Base-by-base conservation (phyloP, 2,797 vertebrate species). In the Syngnathus rostellatus region DNA sequence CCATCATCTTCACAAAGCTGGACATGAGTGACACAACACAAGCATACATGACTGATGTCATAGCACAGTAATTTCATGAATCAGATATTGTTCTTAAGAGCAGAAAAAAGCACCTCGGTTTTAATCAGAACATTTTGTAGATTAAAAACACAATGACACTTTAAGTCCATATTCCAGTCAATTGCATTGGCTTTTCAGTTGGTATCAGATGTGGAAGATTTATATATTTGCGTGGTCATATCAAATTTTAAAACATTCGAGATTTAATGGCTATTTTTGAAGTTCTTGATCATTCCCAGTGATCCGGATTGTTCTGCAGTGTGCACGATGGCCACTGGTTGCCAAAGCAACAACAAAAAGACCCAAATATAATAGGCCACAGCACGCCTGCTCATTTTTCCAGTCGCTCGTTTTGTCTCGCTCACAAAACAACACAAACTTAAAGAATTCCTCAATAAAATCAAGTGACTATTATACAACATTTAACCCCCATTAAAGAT, bases 361-460 rank as follows among this genome's bases (percentile, higher is more conserved):
- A 67, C 77, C 76, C 37, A 48, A 2, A 19, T 19, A 40, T 59
- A 77, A 78, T 65, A 14, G 77, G 8, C 81, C 71, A 25, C 12
- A 25, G 51, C 62, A 70, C 73, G 85, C 83, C 83, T 72, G n/a
- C 73, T 19, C 68, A 48, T 5, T 68, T 73, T 73, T 59, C 11
- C 60, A 64, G 0, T 43, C 1, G n/a, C n/a, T 1, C 43, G 6
- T 31, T 31, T 31, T 14, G 41, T 11, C 38, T 11, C 58, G 3
- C 16, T 40, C 58, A 8, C 38, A 60, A 60, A 40, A 39, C 3
- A 40, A 60, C 38, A 9, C 19, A n/a, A 40, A 40, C 19, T 6
- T 61, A 11, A 31, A 6, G 7, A 16, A 21, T 14, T 31, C n/a
- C 0, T 19, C 1, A 8, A 46, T 3, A 37, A 2, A 37, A 37